Evolutionary conservation across 2,797 vertebrate genomes (phyloP), one percentile per base, ranked within the genome.

Genomic region (Menidia menidia): DNA sequence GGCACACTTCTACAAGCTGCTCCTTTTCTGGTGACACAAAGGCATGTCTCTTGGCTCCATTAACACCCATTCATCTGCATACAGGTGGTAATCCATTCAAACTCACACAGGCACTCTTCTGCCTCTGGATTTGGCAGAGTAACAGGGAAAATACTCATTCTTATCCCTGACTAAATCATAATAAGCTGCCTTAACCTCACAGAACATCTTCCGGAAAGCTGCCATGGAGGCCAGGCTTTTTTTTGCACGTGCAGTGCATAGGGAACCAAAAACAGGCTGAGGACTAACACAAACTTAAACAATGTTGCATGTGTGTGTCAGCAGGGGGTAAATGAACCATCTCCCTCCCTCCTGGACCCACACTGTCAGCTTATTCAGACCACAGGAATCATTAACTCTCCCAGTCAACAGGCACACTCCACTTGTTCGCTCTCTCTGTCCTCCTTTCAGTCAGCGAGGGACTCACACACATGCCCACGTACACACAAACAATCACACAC

Each of bases 1-100:
- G 78, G 81, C 93, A 94, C 92, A 93, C 92, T 93, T 84, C 74
- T 3, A 86, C 92, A 94, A 93, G 91, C 93, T 93, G 92, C 83
- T 92, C 75, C 84, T 83, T 82, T 87, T 82, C 59, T 61, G 65
- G 53, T 44, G 67, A 57, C 75, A 92, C 90, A 93, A 93, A 92
- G 76, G 78, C 86, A 84, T 51, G 75, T 87, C 65, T 71, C 65
- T 45, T 32, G 1, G 59, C 50, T 51, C 15, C n/a, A 72, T 85
- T 81, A 76, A 77, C 25, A 12, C 50, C 53, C 77, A 77, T 85
- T 87, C 86, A 93, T 94, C 90, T 92, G 73, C 90, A 92, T 93
- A 92, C 91, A 94, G 94, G 93, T 93, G 93, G 91, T 76, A 71
- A 54, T 69, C 59, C 56, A 58, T 68, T 66, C 47, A 66, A 67